phyloP scores from a whole-genome alignment of 2,113 vertebrate genomes.

The Mystacornis crossleyi region DNA sequence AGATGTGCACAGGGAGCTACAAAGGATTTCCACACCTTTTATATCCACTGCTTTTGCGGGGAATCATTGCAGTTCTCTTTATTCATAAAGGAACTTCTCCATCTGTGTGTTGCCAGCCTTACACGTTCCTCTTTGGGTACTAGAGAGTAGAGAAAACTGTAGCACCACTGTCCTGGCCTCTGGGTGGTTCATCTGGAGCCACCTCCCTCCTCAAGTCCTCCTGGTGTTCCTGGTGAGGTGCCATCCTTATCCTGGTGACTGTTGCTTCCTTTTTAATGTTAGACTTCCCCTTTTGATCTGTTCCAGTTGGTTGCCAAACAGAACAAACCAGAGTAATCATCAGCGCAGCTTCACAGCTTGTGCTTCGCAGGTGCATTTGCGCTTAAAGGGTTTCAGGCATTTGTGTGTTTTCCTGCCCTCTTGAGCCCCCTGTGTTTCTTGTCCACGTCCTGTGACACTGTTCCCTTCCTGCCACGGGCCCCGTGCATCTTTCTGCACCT shows the following conservation, averaged over 20 bases:
- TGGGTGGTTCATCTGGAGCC: background rate
- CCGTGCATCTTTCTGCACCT: background rate
- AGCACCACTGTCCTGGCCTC: background rate
- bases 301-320: background rate
- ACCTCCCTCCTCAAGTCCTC: background rate
- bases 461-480: background rate
- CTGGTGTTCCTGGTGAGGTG: background rate
- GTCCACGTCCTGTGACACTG: fast-evolving
- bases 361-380: background rate
- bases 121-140: background rate
- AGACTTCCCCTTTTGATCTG: background rate
- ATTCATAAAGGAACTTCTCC: background rate
- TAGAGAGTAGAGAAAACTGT: background rate
- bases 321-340: fast-evolving
- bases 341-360: background rate
- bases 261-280: background rate
- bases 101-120: background rate
- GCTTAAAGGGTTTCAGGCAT: background rate
- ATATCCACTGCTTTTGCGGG: background rate
- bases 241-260: background rate
- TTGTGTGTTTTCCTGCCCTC: background rate
- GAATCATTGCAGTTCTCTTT: background rate
- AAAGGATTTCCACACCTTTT: background rate
- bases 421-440: background rate
- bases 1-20: background rate